Evolutionary conservation across 2,797 vertebrate species (phyloP), one percentile per base, ranked within the genome.

Genomic region (Pantherophis vulpinus): DNA sequence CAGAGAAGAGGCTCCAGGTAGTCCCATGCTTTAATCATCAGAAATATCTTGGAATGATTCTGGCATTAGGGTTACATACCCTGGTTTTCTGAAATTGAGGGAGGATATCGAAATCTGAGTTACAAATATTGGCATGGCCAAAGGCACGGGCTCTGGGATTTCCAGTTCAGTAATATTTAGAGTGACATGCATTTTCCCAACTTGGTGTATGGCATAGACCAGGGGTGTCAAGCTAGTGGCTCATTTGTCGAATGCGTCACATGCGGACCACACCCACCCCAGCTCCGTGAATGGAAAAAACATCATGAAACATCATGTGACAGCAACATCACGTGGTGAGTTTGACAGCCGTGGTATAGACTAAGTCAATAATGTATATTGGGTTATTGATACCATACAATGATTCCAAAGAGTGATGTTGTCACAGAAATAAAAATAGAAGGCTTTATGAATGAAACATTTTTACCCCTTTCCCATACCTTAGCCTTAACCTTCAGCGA

Each of bases 391-490:
- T 83, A 47, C 37, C 74, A 47, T 83, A 83, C 37, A 47, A 47
- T 47, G 37, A 9, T 83, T 47, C 20, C 20, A 47, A 66, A 32
- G 47, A 87, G 66, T 12, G 12, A 63, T 74, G 47, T 74, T 87
- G 37, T 83, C 55, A 54, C 29, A 89, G 23, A 42, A 25, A 32
- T 74, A 63, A 32, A 87, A 86, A 86, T 1, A 70, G 29, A 86
- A 47, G 25, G 74, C 60, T 92, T 90, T 90, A n/a, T 74, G 42
- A 92, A 37, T n/a, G 37, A 79, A 88, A 92, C 89, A 32, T 88
- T 86, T 90, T 92, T 58, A 91, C 51, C n/a, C 42, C 42, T 25
- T 83, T 94, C 66, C 63, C 47, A 90, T 27, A 88, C 25, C 32
- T 56, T 90, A 92, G 56, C 27, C 10, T 66, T 32, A 91, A 23